phyloP scores from a whole-genome alignment of 2,888 invertebrate genomes.

The Scaptomyza cyrtandrae region DNA sequence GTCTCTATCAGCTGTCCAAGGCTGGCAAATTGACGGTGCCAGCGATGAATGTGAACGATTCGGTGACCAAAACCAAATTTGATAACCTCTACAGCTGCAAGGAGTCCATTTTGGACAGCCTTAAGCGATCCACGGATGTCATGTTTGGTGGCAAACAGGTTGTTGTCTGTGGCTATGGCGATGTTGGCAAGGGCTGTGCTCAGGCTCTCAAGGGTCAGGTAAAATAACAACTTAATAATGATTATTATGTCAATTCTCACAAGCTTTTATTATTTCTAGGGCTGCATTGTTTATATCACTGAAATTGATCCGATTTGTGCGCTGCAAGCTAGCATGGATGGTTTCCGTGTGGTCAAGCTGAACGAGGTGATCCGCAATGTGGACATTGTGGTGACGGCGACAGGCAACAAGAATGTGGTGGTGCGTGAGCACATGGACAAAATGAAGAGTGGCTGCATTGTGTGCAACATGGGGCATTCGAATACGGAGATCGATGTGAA shows the following conservation, averaged over 20 bases:
- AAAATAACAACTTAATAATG: not conserved
- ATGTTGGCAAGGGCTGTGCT: conserved; percentile 98
- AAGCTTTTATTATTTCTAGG: conserved; percentile 85
- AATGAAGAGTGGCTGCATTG: conserved; percentile 97
- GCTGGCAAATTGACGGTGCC: conserved; percentile 97
- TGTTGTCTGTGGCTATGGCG: conserved; percentile 97
- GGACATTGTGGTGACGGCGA: conserved; percentile 98
- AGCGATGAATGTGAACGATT: conserved; percentile 99
- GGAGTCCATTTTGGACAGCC: conserved; percentile 93
- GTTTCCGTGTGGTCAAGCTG: conserved; percentile 96
- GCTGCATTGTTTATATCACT: conserved; percentile 94
- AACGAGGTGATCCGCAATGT: conserved; percentile 97
- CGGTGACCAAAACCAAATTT: conserved; percentile 98
- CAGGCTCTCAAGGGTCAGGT: conserved; percentile 93
- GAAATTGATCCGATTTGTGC: conserved; percentile 99
- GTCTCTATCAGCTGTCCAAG: conserved; percentile 97
- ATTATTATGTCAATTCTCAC: not conserved
- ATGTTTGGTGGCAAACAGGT: conserved; percentile 99
- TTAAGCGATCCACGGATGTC: conserved; percentile 88
- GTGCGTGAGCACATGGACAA: conserved; percentile 97
- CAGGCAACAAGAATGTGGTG: conserved; percentile 98
- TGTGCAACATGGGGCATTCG: conserved; percentile 99
- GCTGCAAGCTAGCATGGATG: conserved; percentile 98
- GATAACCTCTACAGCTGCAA: conserved; percentile 98
- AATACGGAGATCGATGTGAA: conserved; percentile 98